Evolutionary conservation across 2,113 vertebrate species (phyloP).

Genomic region (Equus quagga): DNA sequence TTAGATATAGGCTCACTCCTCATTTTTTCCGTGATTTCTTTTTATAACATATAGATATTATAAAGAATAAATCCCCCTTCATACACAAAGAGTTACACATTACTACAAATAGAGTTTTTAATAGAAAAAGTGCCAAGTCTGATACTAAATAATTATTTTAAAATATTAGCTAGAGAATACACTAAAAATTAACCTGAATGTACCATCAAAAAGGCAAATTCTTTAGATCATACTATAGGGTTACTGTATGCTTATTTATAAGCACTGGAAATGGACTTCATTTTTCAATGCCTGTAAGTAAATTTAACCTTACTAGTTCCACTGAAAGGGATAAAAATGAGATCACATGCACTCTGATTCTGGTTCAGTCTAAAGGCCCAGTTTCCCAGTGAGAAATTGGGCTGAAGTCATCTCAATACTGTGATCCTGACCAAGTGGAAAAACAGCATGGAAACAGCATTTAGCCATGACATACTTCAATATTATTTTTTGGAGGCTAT

Average conservation of each 20-base stretch:
- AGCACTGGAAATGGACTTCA: neutral
- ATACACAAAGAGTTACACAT: neutral
- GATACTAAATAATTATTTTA: neutral
- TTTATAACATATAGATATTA: neutral
- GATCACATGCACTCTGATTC: neutral
- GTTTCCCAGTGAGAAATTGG: neutral
- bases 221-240: neutral
- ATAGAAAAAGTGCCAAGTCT: neutral
- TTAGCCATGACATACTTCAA: conserved; percentile 71
- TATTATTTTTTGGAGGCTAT: conserved; percentile 65
- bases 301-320: conserved; percentile 1
- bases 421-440: neutral
- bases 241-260: neutral
- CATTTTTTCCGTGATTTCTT: neutral
- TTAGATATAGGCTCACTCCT: neutral
- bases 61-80: neutral
- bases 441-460: conserved; percentile 62
- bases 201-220: neutral
- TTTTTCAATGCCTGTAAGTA: neutral
- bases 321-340: neutral
- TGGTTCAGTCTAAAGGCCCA: neutral
- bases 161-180: neutral
- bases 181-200: neutral
- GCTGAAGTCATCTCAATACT: neutral
- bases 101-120: neutral